These are phyloP conservation scores for Leptinotarsa texana DNA, from an alignment of 1,140 invertebrate genomes.

Conservation along the genomic window DNA sequence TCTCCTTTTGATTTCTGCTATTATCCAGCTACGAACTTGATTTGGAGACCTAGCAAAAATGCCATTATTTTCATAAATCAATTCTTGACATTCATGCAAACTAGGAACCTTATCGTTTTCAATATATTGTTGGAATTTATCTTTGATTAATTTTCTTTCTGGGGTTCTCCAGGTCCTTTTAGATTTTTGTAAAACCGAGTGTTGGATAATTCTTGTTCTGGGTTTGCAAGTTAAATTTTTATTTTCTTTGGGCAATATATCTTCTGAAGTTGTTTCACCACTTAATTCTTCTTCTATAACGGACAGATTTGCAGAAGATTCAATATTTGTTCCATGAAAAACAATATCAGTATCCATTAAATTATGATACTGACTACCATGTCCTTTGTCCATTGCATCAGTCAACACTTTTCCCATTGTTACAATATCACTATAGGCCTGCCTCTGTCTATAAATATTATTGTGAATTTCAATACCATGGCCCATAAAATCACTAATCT, in stretches of 20 bases:
- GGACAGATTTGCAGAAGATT: too few relatives aligned
- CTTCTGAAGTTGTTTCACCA: too few relatives aligned
- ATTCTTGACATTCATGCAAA: constrained; percentile 12
- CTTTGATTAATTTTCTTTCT: constrained; percentile 12
- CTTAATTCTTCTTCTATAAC: too few relatives aligned
- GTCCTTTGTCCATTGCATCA: neutral
- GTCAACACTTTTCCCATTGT: neutral
- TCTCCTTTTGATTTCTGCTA: constrained; percentile 8
- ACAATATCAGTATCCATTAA: too few relatives aligned
- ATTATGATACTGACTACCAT: too few relatives aligned
- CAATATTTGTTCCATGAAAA: too few relatives aligned
- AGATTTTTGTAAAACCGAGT: constrained; percentile 5
- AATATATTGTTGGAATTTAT: constrained; percentile 11
- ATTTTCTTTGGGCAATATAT: neutral
- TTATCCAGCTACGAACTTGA: constrained; percentile 2
- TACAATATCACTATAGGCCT: constrained; percentile 2
- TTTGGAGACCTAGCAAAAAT: neutral
- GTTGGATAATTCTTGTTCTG: neutral
- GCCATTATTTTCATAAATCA: constrained; percentile 19
- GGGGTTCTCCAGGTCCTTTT: constrained; percentile 20
- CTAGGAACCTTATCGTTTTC: neutral
- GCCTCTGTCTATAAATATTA: constrained; percentile 21
- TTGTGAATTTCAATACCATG: constrained; percentile 14
- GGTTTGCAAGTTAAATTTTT: neutral
- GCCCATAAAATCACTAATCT: constrained; percentile 23